Evolutionary conservation across 2,113 vertebrate species (phyloP), one percentile per base, ranked within the genome.

Genomic region (Anhinga anhinga): DNA sequence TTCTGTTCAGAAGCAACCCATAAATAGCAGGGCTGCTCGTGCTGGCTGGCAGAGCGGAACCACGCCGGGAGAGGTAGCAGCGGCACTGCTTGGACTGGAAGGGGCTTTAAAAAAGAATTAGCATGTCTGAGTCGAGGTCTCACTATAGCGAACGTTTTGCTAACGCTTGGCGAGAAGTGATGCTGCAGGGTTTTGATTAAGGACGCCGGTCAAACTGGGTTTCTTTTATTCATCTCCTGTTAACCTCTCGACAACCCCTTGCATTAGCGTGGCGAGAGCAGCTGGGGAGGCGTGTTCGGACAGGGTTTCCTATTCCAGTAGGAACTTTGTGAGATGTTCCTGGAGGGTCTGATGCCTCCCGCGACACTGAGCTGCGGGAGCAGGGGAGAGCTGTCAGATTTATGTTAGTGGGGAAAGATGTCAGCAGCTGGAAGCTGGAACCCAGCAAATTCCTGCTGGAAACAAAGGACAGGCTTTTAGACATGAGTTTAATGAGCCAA

Each of bases 1-100:
- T 90, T 96, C 98, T 98, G 98, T 97, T 96, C 98, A 98, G 97
- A 98, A 98, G 97, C 78, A 10, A 91, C 97, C 97, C 98, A 99
- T 99, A 99, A 99, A 99, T 98, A 99, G 98, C 96, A 52, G 95
- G 79, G 85, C 45, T 4, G 27, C 13, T 88, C 4, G 40, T 30
- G 32, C 58, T 21, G 20, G 36, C 49, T 52, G 73, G 34, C 91
- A 85, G 79, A 94, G 73, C 88, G 47, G 79, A 70, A 93, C 80
- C 87, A 16, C 83, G 6, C 15, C 63, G 38, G 66, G 88, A 90
- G 79, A 92, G 85, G 97, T 66, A 95, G 82, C 45, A 52, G 67
- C 23, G 10, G 77, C 73, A 17, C 65, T 15, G 65, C 65, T 32
- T 22, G 90, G 55, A 44, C 61, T 19, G 83, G 42, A 25, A 7